Conservation (phyloP, 2,888 invertebrate genomes). For the Parnassius glacialis region DNA sequence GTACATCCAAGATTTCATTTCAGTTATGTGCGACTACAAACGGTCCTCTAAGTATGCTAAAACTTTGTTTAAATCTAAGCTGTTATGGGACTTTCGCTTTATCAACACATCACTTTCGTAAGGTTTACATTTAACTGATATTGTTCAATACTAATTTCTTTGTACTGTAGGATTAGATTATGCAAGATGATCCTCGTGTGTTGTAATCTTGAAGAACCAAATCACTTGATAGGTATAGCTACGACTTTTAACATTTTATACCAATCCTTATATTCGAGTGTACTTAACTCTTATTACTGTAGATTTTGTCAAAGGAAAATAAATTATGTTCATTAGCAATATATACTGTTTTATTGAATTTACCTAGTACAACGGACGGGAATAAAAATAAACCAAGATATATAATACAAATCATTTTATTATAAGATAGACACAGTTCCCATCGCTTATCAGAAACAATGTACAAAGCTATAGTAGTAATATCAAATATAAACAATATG, state of each 20-base stretch:
- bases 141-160: constrained; percentile 39
- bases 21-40: constrained; percentile 26
- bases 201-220: constrained; percentile 74
- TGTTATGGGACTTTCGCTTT: constrained; percentile 30
- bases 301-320: constrained; percentile 78
- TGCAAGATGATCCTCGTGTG: constrained; percentile 56
- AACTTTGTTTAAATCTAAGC: constrained; percentile 22
- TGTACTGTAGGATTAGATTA: constrained; percentile 42
- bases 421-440: constrained; percentile 87
- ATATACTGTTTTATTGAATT: constrained; percentile 39
- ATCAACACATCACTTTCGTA: constrained; percentile 31
- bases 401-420: constrained; percentile 87
- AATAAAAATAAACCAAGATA: constrained; percentile 46
- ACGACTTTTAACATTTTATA: constrained; percentile 78
- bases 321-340: constrained; percentile 78
- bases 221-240: constrained; percentile 69
- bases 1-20: constrained; percentile 36
- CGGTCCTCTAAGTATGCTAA: constrained; percentile 7
- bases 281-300: constrained; percentile 78
- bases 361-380: constrained; percentile 22
- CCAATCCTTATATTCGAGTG: constrained; percentile 79
- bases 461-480: constrained; percentile 86
- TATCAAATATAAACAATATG: constrained; percentile 82
- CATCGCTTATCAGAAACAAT: constrained; percentile 86
- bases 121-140: constrained; percentile 30